Conservation (phyloP, 2,797 vertebrate species). For the Pseudochromis fuscus region DNA sequence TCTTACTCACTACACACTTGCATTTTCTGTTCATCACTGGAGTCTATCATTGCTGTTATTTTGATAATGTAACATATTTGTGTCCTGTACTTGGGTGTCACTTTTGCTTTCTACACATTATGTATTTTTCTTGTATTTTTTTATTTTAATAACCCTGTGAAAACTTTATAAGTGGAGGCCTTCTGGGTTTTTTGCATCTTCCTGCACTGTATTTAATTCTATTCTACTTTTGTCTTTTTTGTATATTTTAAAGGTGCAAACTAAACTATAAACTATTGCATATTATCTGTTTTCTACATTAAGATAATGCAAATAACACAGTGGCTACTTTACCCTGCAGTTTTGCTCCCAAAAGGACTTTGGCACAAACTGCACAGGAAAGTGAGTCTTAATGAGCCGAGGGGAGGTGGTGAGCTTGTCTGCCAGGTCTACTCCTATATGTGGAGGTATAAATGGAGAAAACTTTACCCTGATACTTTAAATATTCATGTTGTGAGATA, state of each 20-base stretch:
- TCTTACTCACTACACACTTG: too few species aligned
- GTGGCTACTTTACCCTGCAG: constrained; percentile 66
- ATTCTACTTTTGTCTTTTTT: too few species aligned
- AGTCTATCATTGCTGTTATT: too few species aligned
- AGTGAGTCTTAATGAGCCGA: constrained; percentile 83
- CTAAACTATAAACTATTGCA: too few species aligned
- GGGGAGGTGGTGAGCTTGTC: constrained; percentile 69
- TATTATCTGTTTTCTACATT: not conserved
- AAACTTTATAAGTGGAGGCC: too few species aligned
- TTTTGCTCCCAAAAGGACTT: constrained; percentile 83
- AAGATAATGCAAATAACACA: not conserved
- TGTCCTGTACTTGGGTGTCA: too few species aligned
- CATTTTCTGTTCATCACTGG: too few species aligned
- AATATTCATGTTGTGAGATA: not conserved
- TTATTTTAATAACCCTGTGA: too few species aligned
- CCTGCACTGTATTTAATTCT: not conserved
- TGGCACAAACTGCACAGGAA: constrained; percentile 80
- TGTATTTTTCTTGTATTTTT: too few species aligned
- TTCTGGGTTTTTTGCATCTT: not conserved
- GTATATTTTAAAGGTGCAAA: too few species aligned
- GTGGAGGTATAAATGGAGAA: not conserved
- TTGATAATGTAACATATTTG: too few species aligned
- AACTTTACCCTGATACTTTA: not conserved
- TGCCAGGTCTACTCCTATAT: constrained; percentile 51
- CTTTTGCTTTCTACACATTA: too few species aligned